Evolutionary conservation across 1,140 invertebrate genomes (phyloP), one percentile per base, ranked within the genome.

Genomic region (Rhyacophila brunnea): DNA sequence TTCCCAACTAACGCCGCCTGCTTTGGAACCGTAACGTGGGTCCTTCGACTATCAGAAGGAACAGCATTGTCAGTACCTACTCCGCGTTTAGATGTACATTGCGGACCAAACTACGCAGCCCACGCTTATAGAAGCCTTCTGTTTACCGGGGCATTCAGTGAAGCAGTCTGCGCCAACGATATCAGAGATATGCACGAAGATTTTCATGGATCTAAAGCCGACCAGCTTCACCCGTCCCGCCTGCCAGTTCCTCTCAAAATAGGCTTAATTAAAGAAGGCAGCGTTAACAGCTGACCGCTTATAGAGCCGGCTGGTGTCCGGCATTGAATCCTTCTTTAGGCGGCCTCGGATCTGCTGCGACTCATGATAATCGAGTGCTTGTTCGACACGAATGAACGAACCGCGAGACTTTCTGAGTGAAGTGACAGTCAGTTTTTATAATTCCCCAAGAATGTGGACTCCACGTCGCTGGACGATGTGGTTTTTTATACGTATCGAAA

Each of bases 1-100:
- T 96, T 96, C 74, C 92, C 94, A 0, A 89, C 89, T n/a, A 97
- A 96, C 68, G 94, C 92, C 0, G 90, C 89, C 1, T 94, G 91
- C 28, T 96, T 96, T 70, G 82, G 88, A 2, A 90, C 91, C 2
- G 91, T 96, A 11, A 87, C 87, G 3, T 92, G 89, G 87, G 84
- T 83, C 0, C 74, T 89, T 60, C 62, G 62, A 15, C 19, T 63
- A 3, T 38, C 51, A 13, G 15, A 43, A 11, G 17, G 17, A 2
- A 34, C 35, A n/a, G 72, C 74, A 5, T 72, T 74, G 45, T 68
- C 70, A 11, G 66, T 67, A 0, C 73, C 73, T 71, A 19, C 28
- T 18, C 23, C 28, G 6, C 32, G 40, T 46, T 14, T 13, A n/a
- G 23, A 20, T 10, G 46, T 58, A 9, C 49, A 50, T 9, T 58